These are phyloP conservation scores for Drosophila mercatorum DNA, from an alignment of 2,888 invertebrate genomes.

Conservation along the genomic window DNA sequence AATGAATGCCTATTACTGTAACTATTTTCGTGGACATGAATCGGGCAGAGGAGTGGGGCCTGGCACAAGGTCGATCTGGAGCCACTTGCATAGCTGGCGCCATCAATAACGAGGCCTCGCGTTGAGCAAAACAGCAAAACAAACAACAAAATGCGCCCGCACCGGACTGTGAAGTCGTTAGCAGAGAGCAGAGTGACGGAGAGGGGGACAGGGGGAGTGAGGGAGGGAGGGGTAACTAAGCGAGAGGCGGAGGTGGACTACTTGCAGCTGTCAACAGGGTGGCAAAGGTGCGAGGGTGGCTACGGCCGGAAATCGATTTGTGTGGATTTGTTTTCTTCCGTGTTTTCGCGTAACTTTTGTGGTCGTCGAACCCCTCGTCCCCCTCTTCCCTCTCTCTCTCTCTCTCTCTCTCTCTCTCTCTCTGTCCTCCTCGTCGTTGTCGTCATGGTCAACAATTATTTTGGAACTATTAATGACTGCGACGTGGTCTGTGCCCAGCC, in stretches of 20 bases:
- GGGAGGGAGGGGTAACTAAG: not conserved
- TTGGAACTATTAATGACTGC: conserved; percentile 74
- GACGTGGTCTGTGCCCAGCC: conserved; percentile 43
- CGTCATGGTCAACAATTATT: conserved; percentile 78
- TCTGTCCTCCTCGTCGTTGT: conserved; percentile 3
- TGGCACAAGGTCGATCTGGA: conserved; percentile 70
- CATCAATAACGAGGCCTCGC: conserved; percentile 73
- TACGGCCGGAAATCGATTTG: conserved; percentile 73
- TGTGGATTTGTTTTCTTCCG: conserved; percentile 73
- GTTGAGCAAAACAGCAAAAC: conserved; percentile 67
- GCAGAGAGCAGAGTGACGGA: conserved; percentile 3
- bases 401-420: too few species aligned
- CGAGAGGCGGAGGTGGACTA: conserved; percentile 31
- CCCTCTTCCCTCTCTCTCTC: not conserved
- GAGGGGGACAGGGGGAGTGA: not conserved
- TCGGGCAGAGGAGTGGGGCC: not conserved
- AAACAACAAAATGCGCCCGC: conserved; percentile 61
- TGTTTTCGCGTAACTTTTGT: conserved; percentile 62
- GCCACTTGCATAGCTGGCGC: conserved; percentile 55
- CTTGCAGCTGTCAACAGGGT: conserved; percentile 72
- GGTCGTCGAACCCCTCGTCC: conserved; percentile 21
- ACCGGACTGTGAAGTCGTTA: conserved; percentile 64
- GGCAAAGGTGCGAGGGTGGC: conserved; percentile 49
- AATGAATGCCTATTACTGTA: conserved; percentile 68
- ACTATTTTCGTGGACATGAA: conserved; percentile 38